These are phyloP conservation scores for Enteromius argenteus DNA, from an alignment of 2,797 vertebrate species.

Conservation along the genomic window DNA sequence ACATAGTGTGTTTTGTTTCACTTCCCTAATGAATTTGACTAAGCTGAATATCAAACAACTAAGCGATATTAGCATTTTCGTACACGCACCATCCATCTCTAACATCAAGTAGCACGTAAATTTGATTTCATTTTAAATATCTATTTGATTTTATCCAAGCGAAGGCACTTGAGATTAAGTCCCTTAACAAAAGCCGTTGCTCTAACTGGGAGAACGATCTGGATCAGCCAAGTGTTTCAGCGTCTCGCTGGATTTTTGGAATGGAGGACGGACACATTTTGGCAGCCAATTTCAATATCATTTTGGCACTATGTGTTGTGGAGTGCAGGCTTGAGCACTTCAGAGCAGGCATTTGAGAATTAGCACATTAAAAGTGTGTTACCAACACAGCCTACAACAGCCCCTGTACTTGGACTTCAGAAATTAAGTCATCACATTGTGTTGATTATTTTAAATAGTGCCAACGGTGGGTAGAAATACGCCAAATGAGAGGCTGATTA, in stretches of 20 bases:
- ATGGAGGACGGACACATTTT: slow-evolving; percentile 51
- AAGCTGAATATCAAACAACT: background rate
- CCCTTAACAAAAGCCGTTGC: slow-evolving; percentile 50
- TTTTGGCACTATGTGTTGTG: slow-evolving; percentile 60
- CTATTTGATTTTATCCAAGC: slow-evolving; percentile 52
- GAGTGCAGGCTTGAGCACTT: slow-evolving; percentile 59
- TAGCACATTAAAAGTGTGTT: slow-evolving; percentile 67
- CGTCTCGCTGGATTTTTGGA: slow-evolving; percentile 52
- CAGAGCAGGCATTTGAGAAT: slow-evolving; percentile 64
- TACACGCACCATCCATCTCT: slow-evolving; percentile 26
- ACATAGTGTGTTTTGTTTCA: background rate
- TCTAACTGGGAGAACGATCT: slow-evolving; percentile 46
- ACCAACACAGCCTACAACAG: slow-evolving; percentile 65
- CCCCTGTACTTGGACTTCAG: slow-evolving; percentile 60
- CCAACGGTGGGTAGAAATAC: slow-evolving; percentile 60
- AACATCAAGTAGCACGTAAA: slow-evolving; percentile 32
- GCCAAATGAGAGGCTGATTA: slow-evolving; percentile 67
- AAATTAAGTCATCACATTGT: slow-evolving; percentile 65
- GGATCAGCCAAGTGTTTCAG: slow-evolving; percentile 53
- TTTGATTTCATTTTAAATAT: slow-evolving; percentile 55
- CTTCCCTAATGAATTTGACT: slow-evolving; percentile 10
- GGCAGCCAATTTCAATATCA: slow-evolving; percentile 61
- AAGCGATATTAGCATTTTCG: slow-evolving; percentile 39
- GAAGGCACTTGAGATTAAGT: slow-evolving; percentile 53
- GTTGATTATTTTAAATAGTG: slow-evolving; percentile 66